Conservation (phyloP, 2,888 invertebrate species). For the Trachelus tabidus region DNA sequence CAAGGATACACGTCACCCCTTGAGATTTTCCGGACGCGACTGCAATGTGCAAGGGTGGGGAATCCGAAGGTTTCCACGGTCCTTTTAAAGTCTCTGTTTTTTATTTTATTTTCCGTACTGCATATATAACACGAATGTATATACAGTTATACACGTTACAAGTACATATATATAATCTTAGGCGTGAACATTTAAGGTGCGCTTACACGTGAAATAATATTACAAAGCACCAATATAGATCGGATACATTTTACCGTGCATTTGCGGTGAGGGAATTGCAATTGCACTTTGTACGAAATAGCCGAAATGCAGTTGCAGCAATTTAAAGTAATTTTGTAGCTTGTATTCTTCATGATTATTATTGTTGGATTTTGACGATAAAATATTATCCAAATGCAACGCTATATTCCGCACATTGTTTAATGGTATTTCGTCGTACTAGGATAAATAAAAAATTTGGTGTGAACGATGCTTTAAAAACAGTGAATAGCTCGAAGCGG, state of each 20-base stretch:
- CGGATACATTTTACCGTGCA: no score
- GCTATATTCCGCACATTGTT: background rate
- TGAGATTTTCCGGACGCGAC: background rate
- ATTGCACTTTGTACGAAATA: no score
- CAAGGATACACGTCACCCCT: background rate
- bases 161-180: background rate
- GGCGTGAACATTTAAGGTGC: slow-evolving; percentile 19
- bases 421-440: background rate
- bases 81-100: background rate
- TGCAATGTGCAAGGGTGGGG: background rate
- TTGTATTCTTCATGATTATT: background rate
- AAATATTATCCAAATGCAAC: background rate
- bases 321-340: no score
- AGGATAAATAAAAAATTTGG: background rate
- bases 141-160: background rate
- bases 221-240: no score
- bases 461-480: background rate
- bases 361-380: background rate
- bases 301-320: no score
- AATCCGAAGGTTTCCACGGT: background rate
- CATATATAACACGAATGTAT: background rate
- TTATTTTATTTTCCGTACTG: background rate
- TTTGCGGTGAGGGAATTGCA: no score
- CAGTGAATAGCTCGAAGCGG: background rate
- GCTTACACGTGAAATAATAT: no score